Evolutionary conservation across 1,140 invertebrate species (phyloP).

Genomic region (Apis florea): DNA sequence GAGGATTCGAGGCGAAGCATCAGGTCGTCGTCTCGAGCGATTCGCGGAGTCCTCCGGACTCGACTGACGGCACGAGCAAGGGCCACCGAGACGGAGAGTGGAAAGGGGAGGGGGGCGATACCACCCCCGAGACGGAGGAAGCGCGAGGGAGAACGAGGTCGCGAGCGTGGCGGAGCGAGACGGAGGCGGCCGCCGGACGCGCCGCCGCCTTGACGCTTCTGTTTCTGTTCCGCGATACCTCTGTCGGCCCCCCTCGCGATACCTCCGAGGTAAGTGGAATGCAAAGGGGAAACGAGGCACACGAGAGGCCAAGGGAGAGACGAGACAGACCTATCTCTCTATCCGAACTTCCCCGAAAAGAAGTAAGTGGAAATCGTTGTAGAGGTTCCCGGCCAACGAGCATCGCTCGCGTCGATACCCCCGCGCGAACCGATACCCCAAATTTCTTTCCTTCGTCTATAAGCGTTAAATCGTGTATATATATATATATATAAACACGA

Average conservation of each 20-base stretch:
- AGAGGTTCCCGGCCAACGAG: slow-evolving; percentile 55
- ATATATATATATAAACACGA: slow-evolving; percentile 35
- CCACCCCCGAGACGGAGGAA: slow-evolving; percentile 44
- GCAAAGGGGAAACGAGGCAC: too few relatives aligned
- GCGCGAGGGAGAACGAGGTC: slow-evolving; percentile 36
- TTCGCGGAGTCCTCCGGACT: slow-evolving; percentile 68
- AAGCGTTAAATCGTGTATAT: slow-evolving; percentile 41
- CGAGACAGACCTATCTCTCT: slow-evolving; percentile 38
- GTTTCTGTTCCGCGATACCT: slow-evolving; percentile 55
- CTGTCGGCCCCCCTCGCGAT: slow-evolving; percentile 29
- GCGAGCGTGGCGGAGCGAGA: background rate
- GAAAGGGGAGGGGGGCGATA: slow-evolving; percentile 45
- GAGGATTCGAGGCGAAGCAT: too few relatives aligned
- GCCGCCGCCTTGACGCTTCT: slow-evolving; percentile 65
- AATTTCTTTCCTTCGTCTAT: slow-evolving; percentile 37
- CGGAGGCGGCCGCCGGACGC: slow-evolving; percentile 39
- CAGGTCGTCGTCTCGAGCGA: slow-evolving; percentile 24
- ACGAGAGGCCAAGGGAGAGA: background rate
- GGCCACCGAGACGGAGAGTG: slow-evolving; percentile 55
- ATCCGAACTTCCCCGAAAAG: slow-evolving; percentile 37
- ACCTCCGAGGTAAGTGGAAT: background rate
- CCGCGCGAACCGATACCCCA: slow-evolving; percentile 20
- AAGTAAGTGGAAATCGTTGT: slow-evolving; percentile 71
- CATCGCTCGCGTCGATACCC: slow-evolving; percentile 28
- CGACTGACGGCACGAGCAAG: slow-evolving; percentile 62